Evolutionary conservation across 2,797 vertebrate genomes (phyloP).

Genomic region (Erithacus rubecula): DNA sequence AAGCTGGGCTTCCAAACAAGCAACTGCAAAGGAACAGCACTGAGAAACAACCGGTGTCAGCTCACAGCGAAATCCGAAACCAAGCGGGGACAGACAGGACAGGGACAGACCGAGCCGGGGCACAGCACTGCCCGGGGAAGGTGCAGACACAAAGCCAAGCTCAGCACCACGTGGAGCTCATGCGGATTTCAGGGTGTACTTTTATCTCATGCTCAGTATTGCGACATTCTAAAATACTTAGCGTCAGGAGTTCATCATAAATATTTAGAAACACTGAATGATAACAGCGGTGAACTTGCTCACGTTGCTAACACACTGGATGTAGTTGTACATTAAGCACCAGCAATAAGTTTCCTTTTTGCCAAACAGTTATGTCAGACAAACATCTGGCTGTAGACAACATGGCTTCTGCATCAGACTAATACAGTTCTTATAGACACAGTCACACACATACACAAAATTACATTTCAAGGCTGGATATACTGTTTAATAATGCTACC

Average conservation of each 20-base stretch:
- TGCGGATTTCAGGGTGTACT: slow-evolving; percentile 22
- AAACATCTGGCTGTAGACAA: slow-evolving; percentile 65
- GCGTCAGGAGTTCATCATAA: slow-evolving; percentile 62
- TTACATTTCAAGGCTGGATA: slow-evolving; percentile 70
- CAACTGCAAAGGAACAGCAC: slow-evolving; percentile 24
- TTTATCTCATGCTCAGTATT: slow-evolving; percentile 63
- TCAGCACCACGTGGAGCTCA: slow-evolving; percentile 44
- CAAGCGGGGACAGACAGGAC: not conserved
- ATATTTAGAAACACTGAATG: slow-evolving; percentile 65
- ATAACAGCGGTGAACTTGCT: slow-evolving; percentile 50
- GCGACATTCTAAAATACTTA: slow-evolving; percentile 59
- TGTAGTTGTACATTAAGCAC: slow-evolving; percentile 64
- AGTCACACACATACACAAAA: slow-evolving; percentile 64
- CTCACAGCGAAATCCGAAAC: not conserved
- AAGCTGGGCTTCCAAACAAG: not conserved
- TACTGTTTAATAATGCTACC: slow-evolving; percentile 68
- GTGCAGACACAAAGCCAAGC: slow-evolving; percentile 58
- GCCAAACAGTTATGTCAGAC: slow-evolving; percentile 63
- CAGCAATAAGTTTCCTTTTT: slow-evolving; percentile 60
- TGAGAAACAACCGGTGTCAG: not conserved
- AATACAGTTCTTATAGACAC: slow-evolving; percentile 62
- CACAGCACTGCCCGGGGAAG: not conserved
- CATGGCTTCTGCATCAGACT: slow-evolving; percentile 64
- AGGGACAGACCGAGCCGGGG: not conserved
- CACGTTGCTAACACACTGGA: slow-evolving; percentile 58